phyloP scores from a whole-genome alignment of 2,113 vertebrate genomes.

The Sigmodon hispidus region DNA sequence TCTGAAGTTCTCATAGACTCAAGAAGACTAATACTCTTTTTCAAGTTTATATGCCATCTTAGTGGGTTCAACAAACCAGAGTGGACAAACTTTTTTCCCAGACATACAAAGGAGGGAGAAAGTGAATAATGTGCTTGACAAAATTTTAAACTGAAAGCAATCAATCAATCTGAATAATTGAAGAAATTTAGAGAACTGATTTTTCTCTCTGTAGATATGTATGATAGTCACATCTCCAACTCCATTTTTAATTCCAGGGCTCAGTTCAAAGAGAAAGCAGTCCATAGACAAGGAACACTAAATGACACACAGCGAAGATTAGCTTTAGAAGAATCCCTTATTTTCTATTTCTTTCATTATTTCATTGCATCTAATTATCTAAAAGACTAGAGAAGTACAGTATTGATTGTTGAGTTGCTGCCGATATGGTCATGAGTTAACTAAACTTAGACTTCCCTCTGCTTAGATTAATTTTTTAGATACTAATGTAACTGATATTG shows the following conservation, averaged over 20 bases:
- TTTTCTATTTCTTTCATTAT: not conserved
- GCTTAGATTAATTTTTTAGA: not conserved
- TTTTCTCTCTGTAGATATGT: not conserved
- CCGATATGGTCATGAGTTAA: not conserved
- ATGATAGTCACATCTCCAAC: not conserved
- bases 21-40: not conserved
- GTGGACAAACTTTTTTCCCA: not conserved
- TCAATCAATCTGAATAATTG: not conserved
- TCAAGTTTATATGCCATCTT: not conserved
- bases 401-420: not conserved
- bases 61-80: not conserved
- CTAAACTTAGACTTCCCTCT: not conserved
- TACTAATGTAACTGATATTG: not conserved
- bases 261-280: not conserved
- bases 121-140: not conserved
- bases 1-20: not conserved
- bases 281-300: not conserved
- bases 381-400: not conserved
- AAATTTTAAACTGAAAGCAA: not conserved
- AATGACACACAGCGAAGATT: not conserved
- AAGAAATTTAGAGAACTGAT: not conserved
- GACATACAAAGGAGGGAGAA: not conserved
- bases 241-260: not conserved
- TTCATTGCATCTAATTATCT: not conserved
- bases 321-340: not conserved